Percentiles rank a stretch among this genome's conserved stretches.
These are phyloP conservation scores for Willisornis vidua DNA, from an alignment of 2,113 vertebrate genomes.

Conservation along the genomic window DNA sequence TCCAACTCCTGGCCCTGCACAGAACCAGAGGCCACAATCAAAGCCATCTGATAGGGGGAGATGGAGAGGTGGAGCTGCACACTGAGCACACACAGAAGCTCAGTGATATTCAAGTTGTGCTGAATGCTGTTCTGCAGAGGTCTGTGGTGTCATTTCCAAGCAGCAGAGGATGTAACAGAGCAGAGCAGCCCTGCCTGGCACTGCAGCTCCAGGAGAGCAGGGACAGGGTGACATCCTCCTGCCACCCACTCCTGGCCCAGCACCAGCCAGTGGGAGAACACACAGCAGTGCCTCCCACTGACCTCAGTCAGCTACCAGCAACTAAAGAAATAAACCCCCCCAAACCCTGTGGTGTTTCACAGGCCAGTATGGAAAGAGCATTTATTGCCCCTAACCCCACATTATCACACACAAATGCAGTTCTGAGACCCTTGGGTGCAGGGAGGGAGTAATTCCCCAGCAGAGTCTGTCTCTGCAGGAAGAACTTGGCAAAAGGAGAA, in stretches of 20 bases:
- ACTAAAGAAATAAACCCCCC: background rate
- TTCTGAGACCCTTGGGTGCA: background rate
- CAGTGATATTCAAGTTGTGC: too few species aligned
- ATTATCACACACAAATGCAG: background rate
- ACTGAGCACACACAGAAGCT: background rate
- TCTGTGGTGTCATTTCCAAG: background rate
- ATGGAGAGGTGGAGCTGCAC: background rate
- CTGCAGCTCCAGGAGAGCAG: background rate
- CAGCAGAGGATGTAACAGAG: background rate
- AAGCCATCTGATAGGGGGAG: background rate
- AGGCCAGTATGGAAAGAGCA: background rate
- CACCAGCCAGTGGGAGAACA: background rate
- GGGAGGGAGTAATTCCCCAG: background rate
- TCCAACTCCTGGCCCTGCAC: background rate
- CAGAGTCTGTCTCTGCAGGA: background rate
- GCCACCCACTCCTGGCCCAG: background rate
- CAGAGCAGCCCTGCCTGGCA: background rate
- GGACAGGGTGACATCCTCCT: background rate
- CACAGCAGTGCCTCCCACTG: background rate
- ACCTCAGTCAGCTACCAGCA: background rate
- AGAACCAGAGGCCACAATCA: background rate
- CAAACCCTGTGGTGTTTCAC: background rate
- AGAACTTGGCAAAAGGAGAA: background rate
- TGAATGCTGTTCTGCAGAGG: background rate
- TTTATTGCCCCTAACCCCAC: background rate